Base-by-base conservation (phyloP, 2,797 vertebrate species). In the Sebastes minor region DNA sequence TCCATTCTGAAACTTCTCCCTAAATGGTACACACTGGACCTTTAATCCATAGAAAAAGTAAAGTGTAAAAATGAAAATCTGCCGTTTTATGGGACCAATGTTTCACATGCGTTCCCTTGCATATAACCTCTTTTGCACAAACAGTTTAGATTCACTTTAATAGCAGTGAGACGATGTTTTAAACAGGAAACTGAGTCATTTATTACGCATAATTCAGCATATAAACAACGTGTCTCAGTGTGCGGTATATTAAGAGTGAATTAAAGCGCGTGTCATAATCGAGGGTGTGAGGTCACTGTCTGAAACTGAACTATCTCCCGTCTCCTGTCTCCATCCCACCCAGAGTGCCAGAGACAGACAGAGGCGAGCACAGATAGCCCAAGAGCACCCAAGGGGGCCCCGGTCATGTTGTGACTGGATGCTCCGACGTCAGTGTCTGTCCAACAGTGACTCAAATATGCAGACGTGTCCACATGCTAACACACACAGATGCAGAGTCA, bases 341-440 rank as follows among this genome's bases (percentile, higher is more conserved):
- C 82, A 74, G 53, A 8, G 35, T 6, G 74, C 53, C 52, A 46
- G 86, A 86, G 77, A 71, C 67, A 76, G 56, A 70, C 56, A 4
- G 87, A 85, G 82, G 65, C 71, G 70, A 82, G 80, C 73, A 35
- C 67, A 73, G 81, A 90, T 75, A 71, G 71, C 68, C 63, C 67
- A 23, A 18, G 30, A 80, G 81, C 71, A 68, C 76, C 69, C 76
- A 2, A 38, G 60, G 57, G 84, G 56, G 27, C 33, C 77, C 56
- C 13, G 35, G 22, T 84, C 71, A 81, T 88, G 90, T 88, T 88
- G 77, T 81, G 90, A 91, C 81, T 92, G 79, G 65, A 23, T 53
- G 73, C 61, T 87, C 11, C 14, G 79, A 67, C 83, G 79, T 93
- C 79, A 83, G 74, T 13, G 35, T 91, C 72, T 38, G 82, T 81